Percentiles rank a stretch among this genome's conserved stretches.
phyloP scores from a whole-genome alignment of 23 tunicate genomes.

The Ascidia mentula region DNA sequence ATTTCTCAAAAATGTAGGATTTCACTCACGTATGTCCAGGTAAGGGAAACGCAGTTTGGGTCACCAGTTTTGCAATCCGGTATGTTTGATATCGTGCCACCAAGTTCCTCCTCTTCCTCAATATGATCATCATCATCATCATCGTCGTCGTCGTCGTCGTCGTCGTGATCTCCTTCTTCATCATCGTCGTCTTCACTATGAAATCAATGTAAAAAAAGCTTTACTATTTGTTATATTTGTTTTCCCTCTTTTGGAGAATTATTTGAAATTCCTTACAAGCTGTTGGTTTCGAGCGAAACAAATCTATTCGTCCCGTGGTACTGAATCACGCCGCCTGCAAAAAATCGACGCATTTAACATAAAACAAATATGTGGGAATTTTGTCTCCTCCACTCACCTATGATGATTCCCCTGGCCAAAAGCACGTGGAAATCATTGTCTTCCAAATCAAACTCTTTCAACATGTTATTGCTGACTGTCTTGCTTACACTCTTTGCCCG shows the following conservation, averaged over 20 bases:
- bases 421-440: constrained; percentile 16
- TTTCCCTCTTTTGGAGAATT: no score
- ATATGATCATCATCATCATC: not conserved
- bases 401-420: constrained; percentile 22
- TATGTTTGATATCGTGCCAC: not conserved
- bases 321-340: no score
- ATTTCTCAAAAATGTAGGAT: no score
- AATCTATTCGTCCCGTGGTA: no score
- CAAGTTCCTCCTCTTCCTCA: not conserved
- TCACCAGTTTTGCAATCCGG: not conserved
- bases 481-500: constrained; percentile 37
- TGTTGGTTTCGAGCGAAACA: no score
- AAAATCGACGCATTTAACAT: no score
- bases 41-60: not conserved
- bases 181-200: not conserved
- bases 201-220: no score
- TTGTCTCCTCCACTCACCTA: no score
- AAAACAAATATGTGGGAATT: no score
- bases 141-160: not conserved
- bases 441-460: constrained; percentile 25
- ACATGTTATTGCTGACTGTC: not conserved
- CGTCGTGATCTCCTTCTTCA: not conserved
- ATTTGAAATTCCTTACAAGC: no score
- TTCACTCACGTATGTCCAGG: not conserved
- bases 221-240: no score